Conservation (phyloP, 2,113 vertebrate species). For the Setophaga petechia region DNA sequence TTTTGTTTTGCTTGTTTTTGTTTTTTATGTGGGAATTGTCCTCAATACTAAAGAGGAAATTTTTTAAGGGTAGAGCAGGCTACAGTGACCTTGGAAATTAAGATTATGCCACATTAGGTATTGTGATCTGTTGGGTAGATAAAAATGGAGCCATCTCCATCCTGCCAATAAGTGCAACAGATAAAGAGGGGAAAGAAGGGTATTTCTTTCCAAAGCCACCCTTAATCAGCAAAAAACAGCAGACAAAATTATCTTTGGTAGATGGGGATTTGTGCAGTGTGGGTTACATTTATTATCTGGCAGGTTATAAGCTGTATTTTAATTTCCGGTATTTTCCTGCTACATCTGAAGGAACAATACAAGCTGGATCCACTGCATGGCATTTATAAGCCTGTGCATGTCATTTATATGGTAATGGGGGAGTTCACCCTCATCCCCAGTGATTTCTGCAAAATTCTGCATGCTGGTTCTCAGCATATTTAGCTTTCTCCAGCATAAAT, state of each 20-base stretch:
- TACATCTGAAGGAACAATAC: neutral
- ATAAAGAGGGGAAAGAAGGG: neutral
- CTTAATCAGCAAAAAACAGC: constrained; percentile 54
- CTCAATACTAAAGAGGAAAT: neutral
- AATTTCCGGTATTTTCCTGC: constrained; percentile 33
- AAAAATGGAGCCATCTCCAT: constrained; percentile 11
- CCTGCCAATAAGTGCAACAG: constrained; percentile 5
- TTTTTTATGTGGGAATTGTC: neutral
- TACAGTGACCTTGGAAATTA: neutral
- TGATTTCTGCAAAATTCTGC: neutral
- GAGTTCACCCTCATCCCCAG: constrained; percentile 6
- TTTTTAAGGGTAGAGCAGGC: neutral
- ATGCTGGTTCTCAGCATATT: neutral
- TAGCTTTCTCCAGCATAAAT: neutral
- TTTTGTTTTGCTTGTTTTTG: neutral
- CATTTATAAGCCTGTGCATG: neutral
- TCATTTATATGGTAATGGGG: constrained; percentile 41
- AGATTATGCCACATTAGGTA: neutral
- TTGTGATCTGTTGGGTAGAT: neutral
- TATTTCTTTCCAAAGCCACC: neutral
- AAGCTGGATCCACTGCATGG: neutral
- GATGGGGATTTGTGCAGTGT: constrained; percentile 30
- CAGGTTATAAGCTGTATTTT: constrained; percentile 47
- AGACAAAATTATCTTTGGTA: constrained; percentile 43
- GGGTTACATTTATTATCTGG: constrained; percentile 48